phyloP scores from a whole-genome alignment of 2,888 invertebrate species.

The Capitulum mitella region DNA sequence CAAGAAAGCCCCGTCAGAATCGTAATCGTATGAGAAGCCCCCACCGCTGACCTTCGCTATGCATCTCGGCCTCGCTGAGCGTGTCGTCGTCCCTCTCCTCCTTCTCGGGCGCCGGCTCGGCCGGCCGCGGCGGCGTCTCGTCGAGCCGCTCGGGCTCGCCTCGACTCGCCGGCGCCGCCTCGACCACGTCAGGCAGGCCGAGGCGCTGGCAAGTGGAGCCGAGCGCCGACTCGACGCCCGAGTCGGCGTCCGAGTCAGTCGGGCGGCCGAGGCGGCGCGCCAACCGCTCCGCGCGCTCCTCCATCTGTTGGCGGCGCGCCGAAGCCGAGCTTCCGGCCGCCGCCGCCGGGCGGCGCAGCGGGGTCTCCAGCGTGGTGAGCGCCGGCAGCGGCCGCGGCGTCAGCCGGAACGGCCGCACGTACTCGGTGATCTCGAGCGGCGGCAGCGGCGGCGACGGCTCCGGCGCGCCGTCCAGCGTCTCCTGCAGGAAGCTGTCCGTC shows the following conservation, averaged over 20 bases:
- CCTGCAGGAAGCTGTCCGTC: background rate
- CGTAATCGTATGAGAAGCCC: too few relatives aligned
- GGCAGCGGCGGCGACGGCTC: background rate
- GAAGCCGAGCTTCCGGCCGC: background rate
- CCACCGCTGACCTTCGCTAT: background rate
- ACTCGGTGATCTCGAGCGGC: background rate
- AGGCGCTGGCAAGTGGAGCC: background rate
- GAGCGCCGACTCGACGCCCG: background rate
- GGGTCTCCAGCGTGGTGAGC: conserved; percentile 16
- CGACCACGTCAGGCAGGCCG: background rate
- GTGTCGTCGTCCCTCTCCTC: background rate
- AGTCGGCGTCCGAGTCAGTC: too few relatives aligned
- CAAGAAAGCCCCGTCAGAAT: too few relatives aligned
- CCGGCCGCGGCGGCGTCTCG: too few relatives aligned
- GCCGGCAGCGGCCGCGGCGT: conserved; percentile 12
- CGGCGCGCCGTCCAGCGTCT: background rate
- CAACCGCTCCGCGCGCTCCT: conserved; percentile 5
- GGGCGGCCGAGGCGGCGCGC: background rate
- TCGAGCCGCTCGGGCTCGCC: too few relatives aligned
- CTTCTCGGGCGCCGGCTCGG: background rate
- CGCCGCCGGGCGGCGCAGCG: background rate
- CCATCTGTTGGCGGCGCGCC: background rate
- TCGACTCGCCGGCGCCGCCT: too few relatives aligned
- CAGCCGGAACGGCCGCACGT: conserved; percentile 20
- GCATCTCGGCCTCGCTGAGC: background rate